These are phyloP conservation scores for Lutraria lutraria DNA, from an alignment of 2,888 invertebrate species.

Conservation along the genomic window DNA sequence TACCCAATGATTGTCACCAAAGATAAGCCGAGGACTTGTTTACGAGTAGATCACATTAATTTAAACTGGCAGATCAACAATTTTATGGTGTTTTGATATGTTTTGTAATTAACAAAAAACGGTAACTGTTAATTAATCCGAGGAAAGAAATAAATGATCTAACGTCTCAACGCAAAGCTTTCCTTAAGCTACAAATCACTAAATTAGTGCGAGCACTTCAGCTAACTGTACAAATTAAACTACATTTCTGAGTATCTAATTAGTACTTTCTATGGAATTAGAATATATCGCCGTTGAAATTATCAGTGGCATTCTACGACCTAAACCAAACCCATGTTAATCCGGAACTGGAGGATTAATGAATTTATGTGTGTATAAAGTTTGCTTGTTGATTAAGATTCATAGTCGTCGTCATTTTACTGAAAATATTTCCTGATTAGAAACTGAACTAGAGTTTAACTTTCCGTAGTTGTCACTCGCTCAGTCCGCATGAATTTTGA, in stretches of 20 bases:
- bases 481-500: too few species aligned
- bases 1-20: not conserved
- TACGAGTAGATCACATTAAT: not conserved
- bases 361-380: too few species aligned
- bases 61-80: not conserved
- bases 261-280: constrained; percentile 12
- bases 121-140: constrained; percentile 10
- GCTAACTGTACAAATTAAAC: not conserved
- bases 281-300: not conserved
- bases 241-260: constrained; percentile 5
- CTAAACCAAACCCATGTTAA: not conserved
- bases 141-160: constrained; percentile 1
- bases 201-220: constrained; percentile 24
- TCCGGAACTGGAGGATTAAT: not conserved
- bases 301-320: not conserved
- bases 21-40: not conserved
- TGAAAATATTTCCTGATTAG: too few species aligned
- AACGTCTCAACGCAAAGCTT: not conserved
- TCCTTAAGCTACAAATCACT: constrained; percentile 22
- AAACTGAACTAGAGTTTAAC: too few species aligned
- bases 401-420: too few species aligned
- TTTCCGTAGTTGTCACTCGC: too few species aligned
- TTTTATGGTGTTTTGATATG: not conserved
- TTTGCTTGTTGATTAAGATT: too few species aligned
- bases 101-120: constrained; percentile 22